Percentiles rank a stretch among this genome's conserved stretches.
Evolutionary conservation across 2,888 invertebrate species (phyloP).

Genomic region (Parelbella ahira): DNA sequence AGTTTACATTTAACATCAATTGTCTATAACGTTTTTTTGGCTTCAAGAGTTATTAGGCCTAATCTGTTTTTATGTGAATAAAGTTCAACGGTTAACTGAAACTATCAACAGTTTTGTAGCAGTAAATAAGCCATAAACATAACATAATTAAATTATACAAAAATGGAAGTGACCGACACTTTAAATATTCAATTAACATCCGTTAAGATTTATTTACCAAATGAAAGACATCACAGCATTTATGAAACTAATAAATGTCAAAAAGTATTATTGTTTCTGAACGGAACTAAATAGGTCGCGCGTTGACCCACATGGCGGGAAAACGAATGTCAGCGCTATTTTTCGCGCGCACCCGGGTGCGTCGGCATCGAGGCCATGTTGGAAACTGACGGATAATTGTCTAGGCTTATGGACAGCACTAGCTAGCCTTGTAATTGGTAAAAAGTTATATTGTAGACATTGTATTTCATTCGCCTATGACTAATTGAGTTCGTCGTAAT

Average conservation of each 20-base stretch:
- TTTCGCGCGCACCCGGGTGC: conserved; percentile 46
- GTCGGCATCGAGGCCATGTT: conserved; percentile 32
- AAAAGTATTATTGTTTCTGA: conserved; percentile 34
- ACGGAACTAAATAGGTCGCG: conserved; percentile 42
- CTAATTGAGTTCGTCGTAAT: no score
- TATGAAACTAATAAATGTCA: conserved; percentile 32
- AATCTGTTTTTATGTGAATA: no score
- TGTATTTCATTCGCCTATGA: no score
- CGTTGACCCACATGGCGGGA: conserved; percentile 57
- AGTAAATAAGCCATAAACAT: no score
- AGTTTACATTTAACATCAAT: no score
- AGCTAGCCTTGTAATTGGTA: conserved; percentile 42
- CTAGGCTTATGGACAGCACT: conserved; percentile 27
- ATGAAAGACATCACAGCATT: conserved; percentile 46
- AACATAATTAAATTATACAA: conserved; percentile 14
- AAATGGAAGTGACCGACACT: conserved; percentile 18
- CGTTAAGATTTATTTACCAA: conserved; percentile 40
- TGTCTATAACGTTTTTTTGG: no score
- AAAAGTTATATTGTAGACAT: conserved; percentile 8
- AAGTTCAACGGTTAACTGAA: no score
- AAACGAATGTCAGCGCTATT: conserved; percentile 63
- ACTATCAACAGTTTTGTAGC: no score
- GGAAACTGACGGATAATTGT: conserved; percentile 37
- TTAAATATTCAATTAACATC: conserved; percentile 11
- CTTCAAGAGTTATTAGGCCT: no score